A percentile compares a stretch with the other conserved stretches of the same genome.
These are phyloP conservation scores for Psettodes erumei DNA, from an alignment of 2,113 vertebrate species.

Conservation along the genomic window DNA sequence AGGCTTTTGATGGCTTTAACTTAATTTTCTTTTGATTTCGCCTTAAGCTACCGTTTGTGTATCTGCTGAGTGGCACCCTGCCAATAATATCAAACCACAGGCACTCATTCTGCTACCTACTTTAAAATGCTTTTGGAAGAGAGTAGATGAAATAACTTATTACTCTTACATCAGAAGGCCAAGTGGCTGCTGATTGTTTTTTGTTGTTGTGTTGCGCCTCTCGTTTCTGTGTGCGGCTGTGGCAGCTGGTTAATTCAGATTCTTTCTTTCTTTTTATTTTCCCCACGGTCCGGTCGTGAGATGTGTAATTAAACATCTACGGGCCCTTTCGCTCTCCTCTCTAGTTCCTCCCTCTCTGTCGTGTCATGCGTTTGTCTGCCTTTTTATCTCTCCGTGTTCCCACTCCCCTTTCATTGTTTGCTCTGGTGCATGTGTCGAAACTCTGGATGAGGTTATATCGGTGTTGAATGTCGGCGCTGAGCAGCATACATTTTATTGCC, in stretches of 20 bases:
- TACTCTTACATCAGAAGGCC: constrained; percentile 19
- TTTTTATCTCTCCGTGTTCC: background rate
- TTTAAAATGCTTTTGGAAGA: constrained; percentile 31
- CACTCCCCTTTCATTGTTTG: background rate
- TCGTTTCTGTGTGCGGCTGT: constrained; percentile 9
- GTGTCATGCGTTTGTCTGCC: background rate
- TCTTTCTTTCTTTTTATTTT: constrained; percentile 31
- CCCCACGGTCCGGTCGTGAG: background rate
- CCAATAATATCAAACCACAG: constrained; percentile 43
- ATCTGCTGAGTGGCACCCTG: constrained; percentile 26
- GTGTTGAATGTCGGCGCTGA: background rate
- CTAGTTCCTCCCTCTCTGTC: background rate
- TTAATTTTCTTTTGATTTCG: constrained; percentile 42
- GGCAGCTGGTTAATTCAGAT: constrained; percentile 27
- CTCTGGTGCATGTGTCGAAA: constrained; percentile 15
- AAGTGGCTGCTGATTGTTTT: constrained; percentile 8
- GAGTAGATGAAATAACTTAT: constrained; percentile 9
- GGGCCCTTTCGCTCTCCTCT: background rate
- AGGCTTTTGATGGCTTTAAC: constrained; percentile 43
- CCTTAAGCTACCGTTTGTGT: constrained; percentile 12
- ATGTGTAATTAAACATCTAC: constrained; percentile 26
- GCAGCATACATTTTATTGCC: background rate
- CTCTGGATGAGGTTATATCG: background rate
- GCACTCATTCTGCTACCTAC: constrained; percentile 20
- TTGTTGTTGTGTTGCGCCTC: background rate